Conservation (phyloP, 2,113 vertebrate species). For the Ailuropoda melanoleuca region DNA sequence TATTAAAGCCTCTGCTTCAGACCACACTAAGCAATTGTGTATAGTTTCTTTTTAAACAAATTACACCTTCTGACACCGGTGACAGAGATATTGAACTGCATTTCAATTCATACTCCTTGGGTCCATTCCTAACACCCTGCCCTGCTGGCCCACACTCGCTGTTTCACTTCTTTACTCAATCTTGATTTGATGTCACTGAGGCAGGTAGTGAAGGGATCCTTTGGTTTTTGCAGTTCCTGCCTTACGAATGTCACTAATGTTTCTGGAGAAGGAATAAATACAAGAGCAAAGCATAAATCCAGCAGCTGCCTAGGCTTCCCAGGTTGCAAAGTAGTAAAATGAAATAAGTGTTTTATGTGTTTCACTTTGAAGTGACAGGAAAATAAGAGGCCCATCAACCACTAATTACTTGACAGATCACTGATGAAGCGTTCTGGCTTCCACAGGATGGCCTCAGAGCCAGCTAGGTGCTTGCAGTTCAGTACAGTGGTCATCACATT, state of each 20-base stretch:
- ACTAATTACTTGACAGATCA: slow-evolving; percentile 67
- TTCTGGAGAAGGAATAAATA: slow-evolving; percentile 72
- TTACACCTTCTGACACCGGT: slow-evolving; percentile 65
- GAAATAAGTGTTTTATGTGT: slow-evolving; percentile 47
- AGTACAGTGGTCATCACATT: slow-evolving; percentile 20
- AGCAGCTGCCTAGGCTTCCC: slow-evolving; percentile 36
- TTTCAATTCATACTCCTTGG: slow-evolving; percentile 68
- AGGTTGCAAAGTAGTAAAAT: slow-evolving; percentile 57
- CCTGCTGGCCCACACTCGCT: slow-evolving; percentile 31
- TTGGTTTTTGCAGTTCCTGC: slow-evolving; percentile 70
- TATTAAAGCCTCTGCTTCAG: slow-evolving; percentile 13
- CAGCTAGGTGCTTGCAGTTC: slow-evolving; percentile 30
- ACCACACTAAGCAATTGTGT: not conserved
- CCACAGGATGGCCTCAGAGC: not conserved
- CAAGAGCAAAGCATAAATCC: slow-evolving; percentile 72
- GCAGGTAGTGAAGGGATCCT: slow-evolving; percentile 58
- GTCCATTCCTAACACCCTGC: slow-evolving; percentile 4
- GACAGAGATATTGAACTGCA: not conserved
- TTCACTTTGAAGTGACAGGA: slow-evolving; percentile 65
- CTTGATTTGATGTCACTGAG: slow-evolving; percentile 75
- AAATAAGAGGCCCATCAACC: slow-evolving; percentile 62
- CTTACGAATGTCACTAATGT: slow-evolving; percentile 74
- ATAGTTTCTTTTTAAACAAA: slow-evolving; percentile 30
- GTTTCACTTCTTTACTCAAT: slow-evolving; percentile 63
- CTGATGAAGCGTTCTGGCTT: not conserved